Base-by-base conservation (phyloP, 2,113 vertebrate genomes). In the Nycticebus coucang region DNA sequence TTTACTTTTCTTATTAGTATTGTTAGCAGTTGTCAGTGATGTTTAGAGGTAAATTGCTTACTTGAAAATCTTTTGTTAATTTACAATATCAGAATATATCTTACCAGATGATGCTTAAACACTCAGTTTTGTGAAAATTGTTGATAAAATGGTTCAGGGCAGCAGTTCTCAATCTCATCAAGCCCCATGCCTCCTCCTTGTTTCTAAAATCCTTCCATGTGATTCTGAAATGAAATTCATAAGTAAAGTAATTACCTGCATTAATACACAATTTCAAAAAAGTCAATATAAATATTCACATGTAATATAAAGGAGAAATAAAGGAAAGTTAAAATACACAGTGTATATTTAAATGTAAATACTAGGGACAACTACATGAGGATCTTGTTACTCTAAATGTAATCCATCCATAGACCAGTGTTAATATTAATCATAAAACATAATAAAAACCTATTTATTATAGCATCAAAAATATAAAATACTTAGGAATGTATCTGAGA, bases 341-440 rank as follows among this genome's bases (percentile, higher is more conserved):
- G 12, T 72, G 4, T 24, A 4, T 60, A 74, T 89, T 94, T 96
- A 87, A 84, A 91, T 85, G 60, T n/a, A 77, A 77, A 57, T 88
- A 62, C 24, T 74, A 85, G 41, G 18, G 35, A 60, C 41, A 92
- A 35, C 15, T 85, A 1, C 41, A 3, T 72, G 62, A 60, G 10
- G 78, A 60, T 57, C 15, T 90, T 64, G 2, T 89, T 71, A 71
- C 30, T 74, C 21, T 60, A 93, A 86, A 68, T 69, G 22, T 55
- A 78, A 37, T 68, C 22, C 28, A 37, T 68, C 22, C 28, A 53
- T 24, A 92, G 30, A 64, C 28, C 69, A n/a, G 11, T 22, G 41
- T 89, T 90, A 57, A 55, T 30, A 10, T 86, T 50, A 79, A 11
- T 71, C 41, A 80, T 37, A 62, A 94, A 55, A 45, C 64, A 41